phyloP scores from a whole-genome alignment of 2,888 invertebrate species.

The Tetranychus piercei region DNA sequence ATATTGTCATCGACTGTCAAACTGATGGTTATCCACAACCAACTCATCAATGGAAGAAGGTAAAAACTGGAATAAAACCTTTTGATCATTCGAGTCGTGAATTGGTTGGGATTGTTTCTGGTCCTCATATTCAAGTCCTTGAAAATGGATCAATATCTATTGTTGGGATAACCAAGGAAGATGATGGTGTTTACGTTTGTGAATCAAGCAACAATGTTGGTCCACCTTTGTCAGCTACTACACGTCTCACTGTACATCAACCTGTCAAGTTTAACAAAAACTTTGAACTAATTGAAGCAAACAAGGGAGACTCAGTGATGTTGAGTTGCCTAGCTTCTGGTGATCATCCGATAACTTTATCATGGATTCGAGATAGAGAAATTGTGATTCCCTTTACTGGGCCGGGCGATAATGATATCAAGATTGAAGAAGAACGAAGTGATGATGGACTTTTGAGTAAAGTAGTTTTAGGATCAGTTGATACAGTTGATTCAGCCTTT shows the following conservation, averaged over 20 bases:
- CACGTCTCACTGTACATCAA: conserved; percentile 26
- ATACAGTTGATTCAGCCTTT: conserved; percentile 66
- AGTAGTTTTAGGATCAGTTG: conserved; percentile 48
- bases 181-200: conserved; percentile 63
- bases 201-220: conserved; percentile 28
- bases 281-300: conserved; percentile 2
- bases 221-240: conserved; percentile 26
- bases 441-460: not conserved
- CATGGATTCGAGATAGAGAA: conserved; percentile 51
- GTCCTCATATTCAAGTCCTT: conserved; percentile 49
- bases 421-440: conserved; percentile 3
- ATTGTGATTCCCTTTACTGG: conserved; percentile 29
- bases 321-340: conserved; percentile 80
- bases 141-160: conserved; percentile 82
- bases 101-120: conserved; percentile 21
- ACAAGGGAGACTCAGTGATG: conserved; percentile 42
- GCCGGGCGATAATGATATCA: conserved; percentile 22
- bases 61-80: not conserved
- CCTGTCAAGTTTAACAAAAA: conserved; percentile 4
- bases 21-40: conserved; percentile 7
- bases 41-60: conserved; percentile 11
- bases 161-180: conserved; percentile 72
- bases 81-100: not conserved
- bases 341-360: conserved; percentile 78
- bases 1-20: conserved; percentile 75